Base-by-base conservation (phyloP, 2,797 vertebrate genomes). In the Manis pentadactyla region DNA sequence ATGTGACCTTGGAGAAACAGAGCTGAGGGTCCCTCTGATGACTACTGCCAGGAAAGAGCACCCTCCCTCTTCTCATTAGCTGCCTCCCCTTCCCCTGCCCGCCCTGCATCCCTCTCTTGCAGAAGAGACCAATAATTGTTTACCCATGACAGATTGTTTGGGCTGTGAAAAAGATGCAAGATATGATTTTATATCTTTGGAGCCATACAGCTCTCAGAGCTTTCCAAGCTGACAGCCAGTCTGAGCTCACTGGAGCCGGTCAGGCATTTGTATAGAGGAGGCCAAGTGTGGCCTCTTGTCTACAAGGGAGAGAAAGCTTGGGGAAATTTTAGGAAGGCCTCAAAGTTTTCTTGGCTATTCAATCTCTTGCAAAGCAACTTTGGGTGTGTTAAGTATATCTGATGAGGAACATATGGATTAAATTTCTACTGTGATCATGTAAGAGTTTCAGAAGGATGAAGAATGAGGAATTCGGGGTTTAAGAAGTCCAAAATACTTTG, bases 391-490 rank as follows among this genome's bases (percentile, higher is more conserved):
- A 86, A 96, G 7, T 94, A 11, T 74, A 83, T 87, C 51, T 84
- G 86, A 84, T 88, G 37, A 96, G 74, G 97, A 97, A 69, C 96
- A 85, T 59, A 94, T 78, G 92, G 68, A 77, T 97, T 93, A 42
- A 34, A 66, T 93, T 96, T 95, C 71, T 77, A 2, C 69, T 95
- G 51, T 86, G 86, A 94, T 97, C 88, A 87, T 51, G 69, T 51
- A 63, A 51, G 78, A 6, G 39, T 93, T 95, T 97, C 87, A 90
- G 37, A 95, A 93, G 92, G 73, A 93, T 90, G 92, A 87, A 91
- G 83, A 95, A 87, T 71, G 64, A 95, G 69, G 74, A 92, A 84
- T 78, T 90, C 5, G 14, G 57, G 6, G 25, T 49, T 87, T 95
- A 86, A 95, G 18, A 77, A 84, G 17, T 87, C 92, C 85, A 93